phyloP scores from a whole-genome alignment of 2,888 invertebrate species.

The Dolichopus griseipennis region DNA sequence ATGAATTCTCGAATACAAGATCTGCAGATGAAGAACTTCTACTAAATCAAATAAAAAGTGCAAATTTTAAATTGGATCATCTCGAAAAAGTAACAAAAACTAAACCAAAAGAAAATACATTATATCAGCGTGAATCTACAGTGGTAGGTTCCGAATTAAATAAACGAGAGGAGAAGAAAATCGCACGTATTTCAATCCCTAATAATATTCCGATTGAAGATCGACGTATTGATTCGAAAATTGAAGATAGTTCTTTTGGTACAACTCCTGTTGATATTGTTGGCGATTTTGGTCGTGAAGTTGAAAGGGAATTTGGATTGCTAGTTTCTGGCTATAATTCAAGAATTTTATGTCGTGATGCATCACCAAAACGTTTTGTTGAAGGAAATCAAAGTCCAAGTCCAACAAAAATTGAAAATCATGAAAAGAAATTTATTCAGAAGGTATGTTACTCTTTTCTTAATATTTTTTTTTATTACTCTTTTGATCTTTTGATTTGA shows the following conservation, averaged over 20 bases:
- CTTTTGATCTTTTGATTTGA: too few relatives aligned
- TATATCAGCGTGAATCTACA: constrained; percentile 9
- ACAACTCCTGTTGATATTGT: constrained; percentile 37
- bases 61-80: not conserved
- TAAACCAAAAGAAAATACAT: not conserved
- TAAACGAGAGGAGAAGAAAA: constrained; percentile 14
- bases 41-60: constrained; percentile 15
- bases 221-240: constrained; percentile 18
- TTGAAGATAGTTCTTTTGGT: constrained; percentile 29
- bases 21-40: constrained; percentile 17
- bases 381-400: not conserved
- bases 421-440: constrained; percentile 14
- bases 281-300: constrained; percentile 38
- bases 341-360: constrained; percentile 13
- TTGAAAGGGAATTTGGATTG: constrained; percentile 38
- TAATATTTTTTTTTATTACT: too few relatives aligned
- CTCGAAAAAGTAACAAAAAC: not conserved
- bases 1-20: not conserved
- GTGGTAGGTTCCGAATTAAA: not conserved
- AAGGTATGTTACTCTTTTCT: constrained; percentile 15
- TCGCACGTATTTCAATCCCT: constrained; percentile 15
- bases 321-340: constrained; percentile 36
- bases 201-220: constrained; percentile 19
- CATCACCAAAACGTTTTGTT: constrained; percentile 10
- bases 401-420: not conserved